Evolutionary conservation across 2,797 vertebrate species (phyloP).

Genomic region (Acestrorhynchus altus): DNA sequence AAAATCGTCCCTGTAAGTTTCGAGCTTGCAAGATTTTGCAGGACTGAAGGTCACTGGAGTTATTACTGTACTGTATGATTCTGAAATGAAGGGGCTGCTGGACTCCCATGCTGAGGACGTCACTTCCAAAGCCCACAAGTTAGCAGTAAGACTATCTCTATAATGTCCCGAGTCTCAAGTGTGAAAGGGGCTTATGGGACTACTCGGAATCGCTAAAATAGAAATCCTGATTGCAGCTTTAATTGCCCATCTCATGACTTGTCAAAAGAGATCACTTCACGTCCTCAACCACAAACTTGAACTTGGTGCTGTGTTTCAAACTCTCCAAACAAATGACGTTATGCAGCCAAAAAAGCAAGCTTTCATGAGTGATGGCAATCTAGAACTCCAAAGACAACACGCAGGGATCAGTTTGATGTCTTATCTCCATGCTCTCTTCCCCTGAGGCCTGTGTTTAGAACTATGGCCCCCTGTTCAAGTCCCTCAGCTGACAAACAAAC

Average conservation of each 20-base stretch:
- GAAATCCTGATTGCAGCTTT: slow-evolving; percentile 3
- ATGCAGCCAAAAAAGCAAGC: slow-evolving; percentile 43
- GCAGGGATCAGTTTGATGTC: slow-evolving; percentile 52
- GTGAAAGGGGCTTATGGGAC: background rate
- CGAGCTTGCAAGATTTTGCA: no score
- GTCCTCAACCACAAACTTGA: slow-evolving; percentile 36
- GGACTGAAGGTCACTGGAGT: no score
- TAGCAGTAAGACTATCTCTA: no score
- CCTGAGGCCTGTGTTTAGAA: slow-evolving; percentile 38
- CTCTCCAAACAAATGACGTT: slow-evolving; percentile 37
- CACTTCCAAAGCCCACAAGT: no score
- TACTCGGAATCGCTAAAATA: background rate
- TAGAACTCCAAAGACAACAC: slow-evolving; percentile 35
- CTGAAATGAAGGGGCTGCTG: no score
- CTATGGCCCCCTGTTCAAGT: slow-evolving; percentile 65
- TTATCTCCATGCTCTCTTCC: slow-evolving; percentile 61
- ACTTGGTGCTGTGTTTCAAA: background rate
- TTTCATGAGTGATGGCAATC: slow-evolving; percentile 44
- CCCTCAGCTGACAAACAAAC: slow-evolving; percentile 72
- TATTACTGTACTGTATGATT: no score
- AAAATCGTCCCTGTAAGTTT: no score
- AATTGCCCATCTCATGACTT: slow-evolving; percentile 32
- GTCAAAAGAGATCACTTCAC: slow-evolving; percentile 17
- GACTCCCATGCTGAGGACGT: no score
- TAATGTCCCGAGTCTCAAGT: no score